Evolutionary conservation across 2,797 vertebrate genomes (phyloP).

Genomic region (Eulemur albifrons): DNA sequence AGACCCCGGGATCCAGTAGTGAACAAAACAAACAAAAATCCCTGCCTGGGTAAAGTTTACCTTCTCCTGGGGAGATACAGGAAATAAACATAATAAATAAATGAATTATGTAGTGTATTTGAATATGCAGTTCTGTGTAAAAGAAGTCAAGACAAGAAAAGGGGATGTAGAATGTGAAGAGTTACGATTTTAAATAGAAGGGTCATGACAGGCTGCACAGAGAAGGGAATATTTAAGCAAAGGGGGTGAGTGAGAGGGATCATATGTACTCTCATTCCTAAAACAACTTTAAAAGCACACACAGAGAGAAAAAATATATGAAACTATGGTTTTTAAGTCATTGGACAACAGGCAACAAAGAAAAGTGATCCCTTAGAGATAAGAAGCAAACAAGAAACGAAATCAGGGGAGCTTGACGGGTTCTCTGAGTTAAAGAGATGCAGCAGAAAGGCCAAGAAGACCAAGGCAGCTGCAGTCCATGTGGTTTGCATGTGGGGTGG

Average conservation of each 20-base stretch:
- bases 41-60: neutral
- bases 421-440: neutral
- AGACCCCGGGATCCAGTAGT: neutral
- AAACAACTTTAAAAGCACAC: neutral
- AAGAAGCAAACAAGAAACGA: neutral
- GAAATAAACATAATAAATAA: neutral
- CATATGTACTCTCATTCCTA: neutral
- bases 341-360: neutral
- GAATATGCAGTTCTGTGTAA: neutral
- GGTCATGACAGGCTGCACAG: neutral
- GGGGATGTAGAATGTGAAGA: neutral
- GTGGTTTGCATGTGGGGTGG: neutral
- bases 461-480: neutral
- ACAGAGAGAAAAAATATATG: neutral
- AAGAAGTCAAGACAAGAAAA: neutral
- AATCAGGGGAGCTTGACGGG: neutral
- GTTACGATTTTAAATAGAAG: neutral
- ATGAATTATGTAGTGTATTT: neutral
- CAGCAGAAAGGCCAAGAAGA: neutral
- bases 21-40: neutral
- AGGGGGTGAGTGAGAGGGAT: neutral
- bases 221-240: neutral
- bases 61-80: neutral
- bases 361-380: neutral
- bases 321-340: neutral